Percentiles rank a stretch among this genome's conserved stretches.
phyloP scores from a whole-genome alignment of 1,140 invertebrate species.

The Panulirus ornatus region DNA sequence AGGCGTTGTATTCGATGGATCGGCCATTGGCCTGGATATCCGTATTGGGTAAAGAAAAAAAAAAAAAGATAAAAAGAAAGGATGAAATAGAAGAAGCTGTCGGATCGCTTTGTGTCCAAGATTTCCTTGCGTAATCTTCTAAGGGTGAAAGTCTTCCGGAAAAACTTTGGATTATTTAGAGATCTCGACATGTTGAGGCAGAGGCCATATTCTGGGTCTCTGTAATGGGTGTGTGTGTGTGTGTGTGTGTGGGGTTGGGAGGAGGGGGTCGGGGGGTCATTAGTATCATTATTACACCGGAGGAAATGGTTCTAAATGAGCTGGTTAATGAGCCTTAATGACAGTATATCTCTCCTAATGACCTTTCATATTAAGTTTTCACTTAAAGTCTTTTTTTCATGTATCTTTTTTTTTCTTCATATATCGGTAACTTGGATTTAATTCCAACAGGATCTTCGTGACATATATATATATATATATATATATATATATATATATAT shows the following conservation, averaged over 20 bases:
- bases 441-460: conserved; percentile 50
- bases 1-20: conserved; percentile 61
- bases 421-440: conserved; percentile 25
- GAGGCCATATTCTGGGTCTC: conserved; percentile 1
- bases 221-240: too few relatives aligned
- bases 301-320: conserved; percentile 40
- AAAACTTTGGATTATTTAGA: conserved; percentile 21
- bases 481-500: conserved; percentile 28
- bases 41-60: conserved; percentile 15
- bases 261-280: not conserved
- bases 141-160: conserved; percentile 13
- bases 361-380: conserved; percentile 37
- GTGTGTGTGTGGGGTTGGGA: not conserved
- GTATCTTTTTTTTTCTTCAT: too few relatives aligned
- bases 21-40: conserved; percentile 41
- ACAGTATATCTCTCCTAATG: conserved; percentile 33
- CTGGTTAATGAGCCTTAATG: conserved; percentile 46
- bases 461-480: too few relatives aligned
- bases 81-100: not conserved
- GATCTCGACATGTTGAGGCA: not conserved
- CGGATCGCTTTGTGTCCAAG: not conserved
- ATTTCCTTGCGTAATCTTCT: conserved; percentile 15
- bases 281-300: conserved; percentile 43
- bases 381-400: conserved; percentile 36
- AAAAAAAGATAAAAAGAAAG: not conserved